These are phyloP conservation scores for Thalassarche chlororhynchos DNA, from an alignment of 2,113 vertebrate genomes.

Conservation along the genomic window DNA sequence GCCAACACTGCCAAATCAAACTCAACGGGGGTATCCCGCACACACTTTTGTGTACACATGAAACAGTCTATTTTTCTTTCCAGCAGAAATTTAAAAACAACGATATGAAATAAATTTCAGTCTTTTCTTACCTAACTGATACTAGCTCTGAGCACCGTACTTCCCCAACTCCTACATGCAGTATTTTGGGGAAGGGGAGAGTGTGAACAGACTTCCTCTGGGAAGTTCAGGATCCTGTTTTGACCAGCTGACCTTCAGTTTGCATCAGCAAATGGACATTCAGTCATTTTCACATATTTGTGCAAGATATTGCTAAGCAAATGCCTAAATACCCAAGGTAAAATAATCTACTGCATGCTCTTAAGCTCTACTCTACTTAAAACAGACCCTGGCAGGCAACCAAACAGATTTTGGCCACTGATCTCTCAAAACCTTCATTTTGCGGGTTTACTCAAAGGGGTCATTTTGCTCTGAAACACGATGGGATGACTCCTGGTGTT, in stretches of 20 bases:
- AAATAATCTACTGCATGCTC: neutral
- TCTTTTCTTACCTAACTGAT: neutral
- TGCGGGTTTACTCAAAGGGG: neutral
- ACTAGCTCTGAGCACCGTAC: neutral
- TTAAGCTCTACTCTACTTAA: neutral
- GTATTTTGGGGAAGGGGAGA: neutral
- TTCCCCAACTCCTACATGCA: rapidly evolving
- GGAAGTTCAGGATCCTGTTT: neutral
- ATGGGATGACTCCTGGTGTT: neutral
- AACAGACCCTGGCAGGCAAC: neutral
- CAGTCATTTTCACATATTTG: neutral
- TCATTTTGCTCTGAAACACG: neutral
- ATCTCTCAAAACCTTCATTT: neutral
- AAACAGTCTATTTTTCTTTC: neutral
- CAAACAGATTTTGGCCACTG: neutral
- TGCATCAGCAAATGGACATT: neutral
- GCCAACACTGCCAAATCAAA: neutral
- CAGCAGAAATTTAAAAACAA: neutral
- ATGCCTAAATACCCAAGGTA: neutral
- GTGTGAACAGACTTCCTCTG: neutral
- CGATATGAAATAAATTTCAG: rapidly evolving
- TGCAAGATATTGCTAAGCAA: neutral
- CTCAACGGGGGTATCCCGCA: neutral
- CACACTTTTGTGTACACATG: neutral
- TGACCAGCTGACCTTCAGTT: neutral